Conservation (phyloP, 1,140 invertebrate genomes). For the Dinothrombium tinctorium region DNA sequence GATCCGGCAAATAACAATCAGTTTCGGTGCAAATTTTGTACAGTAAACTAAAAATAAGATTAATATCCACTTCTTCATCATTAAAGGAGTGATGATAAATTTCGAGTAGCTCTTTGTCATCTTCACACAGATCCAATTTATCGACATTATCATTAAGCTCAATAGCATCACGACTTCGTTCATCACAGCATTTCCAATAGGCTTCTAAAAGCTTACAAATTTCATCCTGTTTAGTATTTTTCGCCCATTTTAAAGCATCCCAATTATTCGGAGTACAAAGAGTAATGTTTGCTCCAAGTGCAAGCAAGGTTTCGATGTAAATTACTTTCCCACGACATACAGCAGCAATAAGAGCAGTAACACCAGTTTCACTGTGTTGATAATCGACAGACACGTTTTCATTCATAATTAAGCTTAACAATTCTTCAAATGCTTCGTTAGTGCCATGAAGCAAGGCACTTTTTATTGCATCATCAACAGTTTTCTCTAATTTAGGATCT, state of each 20-base stretch:
- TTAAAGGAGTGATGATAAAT: constrained; percentile 33
- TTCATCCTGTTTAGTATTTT: constrained; percentile 32
- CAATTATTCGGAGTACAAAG: constrained; percentile 39
- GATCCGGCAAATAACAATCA: background rate
- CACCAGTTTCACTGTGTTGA: constrained; percentile 36
- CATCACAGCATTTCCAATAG: background rate
- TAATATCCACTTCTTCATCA: constrained; percentile 37
- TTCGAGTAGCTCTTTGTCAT: constrained; percentile 31
- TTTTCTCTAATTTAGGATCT: too few species aligned
- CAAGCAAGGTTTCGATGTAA: constrained; percentile 38
- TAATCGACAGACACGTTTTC: constrained; percentile 20
- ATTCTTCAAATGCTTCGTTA: background rate
- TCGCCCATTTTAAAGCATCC: constrained; percentile 46
- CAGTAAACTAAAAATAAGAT: constrained; percentile 36
- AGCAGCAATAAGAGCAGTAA: constrained; percentile 49
- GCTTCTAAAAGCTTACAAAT: constrained; percentile 16
- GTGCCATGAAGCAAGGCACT: background rate
- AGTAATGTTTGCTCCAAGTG: constrained; percentile 39
- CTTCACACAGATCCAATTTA: constrained; percentile 22
- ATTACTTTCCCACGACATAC: constrained; percentile 37
- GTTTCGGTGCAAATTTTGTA: constrained; percentile 34
- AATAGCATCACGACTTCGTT: background rate
- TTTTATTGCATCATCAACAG: constrained; percentile 19
- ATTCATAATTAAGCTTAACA: background rate
- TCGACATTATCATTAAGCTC: too few species aligned